Conservation (phyloP, 1,140 invertebrate species). For the Zaprionus kolodkinae region DNA sequence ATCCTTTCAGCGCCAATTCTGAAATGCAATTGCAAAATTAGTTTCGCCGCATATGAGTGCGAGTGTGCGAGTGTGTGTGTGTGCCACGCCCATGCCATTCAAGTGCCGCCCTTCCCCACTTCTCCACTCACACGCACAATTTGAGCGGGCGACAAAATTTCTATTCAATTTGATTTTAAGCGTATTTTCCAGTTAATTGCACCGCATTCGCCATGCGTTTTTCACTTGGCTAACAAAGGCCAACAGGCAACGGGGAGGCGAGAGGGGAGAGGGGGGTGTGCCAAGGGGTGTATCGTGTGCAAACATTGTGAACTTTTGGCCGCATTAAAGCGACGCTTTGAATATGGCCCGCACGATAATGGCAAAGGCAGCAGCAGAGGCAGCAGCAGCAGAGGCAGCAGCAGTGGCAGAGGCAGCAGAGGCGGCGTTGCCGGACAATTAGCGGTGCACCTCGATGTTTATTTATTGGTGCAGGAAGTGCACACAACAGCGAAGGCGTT, state of each 20-base stretch:
- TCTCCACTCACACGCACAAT: slow-evolving; percentile 60
- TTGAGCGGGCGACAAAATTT: slow-evolving; percentile 76
- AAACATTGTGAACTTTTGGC: slow-evolving; percentile 71
- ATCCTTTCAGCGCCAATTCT: slow-evolving; percentile 71
- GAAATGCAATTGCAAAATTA: slow-evolving; percentile 74
- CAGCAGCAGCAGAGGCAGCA: slow-evolving; percentile 35
- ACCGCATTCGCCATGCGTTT: slow-evolving; percentile 57
- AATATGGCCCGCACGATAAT: slow-evolving; percentile 64
- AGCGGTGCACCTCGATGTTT: slow-evolving; percentile 56
- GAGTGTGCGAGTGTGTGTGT: background rate
- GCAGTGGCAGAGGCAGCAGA: background rate
- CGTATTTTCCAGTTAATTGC: slow-evolving; percentile 81
- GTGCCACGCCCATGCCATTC: slow-evolving; percentile 14
- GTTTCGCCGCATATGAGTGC: slow-evolving; percentile 45
- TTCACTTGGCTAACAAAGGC: slow-evolving; percentile 26
- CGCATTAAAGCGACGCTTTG: slow-evolving; percentile 73
- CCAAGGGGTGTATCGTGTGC: background rate
- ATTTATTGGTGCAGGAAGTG: slow-evolving; percentile 71
- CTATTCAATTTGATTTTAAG: slow-evolving; percentile 82
- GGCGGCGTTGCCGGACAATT: slow-evolving; percentile 56
- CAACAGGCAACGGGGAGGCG: too few relatives aligned
- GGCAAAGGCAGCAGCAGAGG: slow-evolving; percentile 39
- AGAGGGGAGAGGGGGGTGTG: background rate
- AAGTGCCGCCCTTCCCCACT: background rate
- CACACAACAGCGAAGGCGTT: slow-evolving; percentile 46